A percentile compares a stretch with the other conserved stretches of the same genome.
Conservation (phyloP, 2,888 invertebrate species). For the Entomobrya proxima region DNA sequence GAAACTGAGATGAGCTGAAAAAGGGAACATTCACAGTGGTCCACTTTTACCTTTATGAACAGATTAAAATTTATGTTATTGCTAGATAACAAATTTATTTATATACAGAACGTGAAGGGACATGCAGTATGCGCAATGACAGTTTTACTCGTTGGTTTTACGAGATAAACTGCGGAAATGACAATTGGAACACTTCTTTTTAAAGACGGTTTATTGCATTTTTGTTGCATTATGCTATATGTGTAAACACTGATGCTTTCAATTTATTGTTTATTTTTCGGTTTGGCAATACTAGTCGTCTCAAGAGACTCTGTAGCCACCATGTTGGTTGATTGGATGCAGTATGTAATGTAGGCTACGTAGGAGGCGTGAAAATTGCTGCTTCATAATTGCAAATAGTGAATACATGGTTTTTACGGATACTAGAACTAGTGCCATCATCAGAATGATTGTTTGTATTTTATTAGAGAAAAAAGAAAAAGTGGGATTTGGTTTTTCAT, state of each 20-base stretch:
- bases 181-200: slow-evolving; percentile 24
- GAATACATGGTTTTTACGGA: neutral
- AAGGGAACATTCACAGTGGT: slow-evolving; percentile 40
- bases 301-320: neutral
- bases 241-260: neutral
- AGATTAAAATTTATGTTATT: neutral
- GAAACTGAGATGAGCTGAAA: slow-evolving; percentile 15
- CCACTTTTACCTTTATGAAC: slow-evolving; percentile 41
- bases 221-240: neutral
- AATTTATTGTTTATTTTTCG: neutral
- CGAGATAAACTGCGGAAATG: slow-evolving; percentile 54
- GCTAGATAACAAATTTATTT: neutral
- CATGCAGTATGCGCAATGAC: slow-evolving; percentile 33
- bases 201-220: slow-evolving; percentile 4
- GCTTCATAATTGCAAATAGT: neutral
- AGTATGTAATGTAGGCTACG: slow-evolving; percentile 47
- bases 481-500: slow-evolving; percentile 40
- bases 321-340: slow-evolving; percentile 44
- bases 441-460: neutral
- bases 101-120: neutral
- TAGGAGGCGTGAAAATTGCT: slow-evolving; percentile 43
- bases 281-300: neutral
- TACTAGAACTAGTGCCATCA: neutral
- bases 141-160: slow-evolving; percentile 17
- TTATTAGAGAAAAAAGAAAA: slow-evolving; percentile 39